These are phyloP conservation scores for Sturnus vulgaris DNA, from an alignment of 2,113 vertebrate genomes.

Conservation along the genomic window DNA sequence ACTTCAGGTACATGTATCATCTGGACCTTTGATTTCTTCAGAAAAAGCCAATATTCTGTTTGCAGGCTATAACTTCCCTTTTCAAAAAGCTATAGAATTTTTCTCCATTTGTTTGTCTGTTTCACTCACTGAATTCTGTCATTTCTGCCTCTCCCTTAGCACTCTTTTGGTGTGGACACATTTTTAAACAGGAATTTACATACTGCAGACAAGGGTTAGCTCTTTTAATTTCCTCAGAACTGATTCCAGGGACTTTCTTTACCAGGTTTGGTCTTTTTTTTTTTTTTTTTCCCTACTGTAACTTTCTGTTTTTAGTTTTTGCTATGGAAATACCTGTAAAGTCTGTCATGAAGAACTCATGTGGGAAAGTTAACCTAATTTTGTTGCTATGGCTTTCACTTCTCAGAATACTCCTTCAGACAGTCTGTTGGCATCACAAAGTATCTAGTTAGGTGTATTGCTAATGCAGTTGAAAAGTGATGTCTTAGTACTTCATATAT, in stretches of 20 bases:
- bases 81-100: not conserved
- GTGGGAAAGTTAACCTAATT: not conserved
- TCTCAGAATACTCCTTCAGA: not conserved
- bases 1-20: not conserved
- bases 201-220: not conserved
- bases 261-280: not conserved
- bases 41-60: not conserved
- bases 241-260: not conserved
- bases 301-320: not conserved
- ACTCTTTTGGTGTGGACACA: not conserved
- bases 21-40: not conserved
- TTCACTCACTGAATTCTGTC: not conserved
- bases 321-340: not conserved
- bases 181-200: not conserved
- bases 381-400: not conserved
- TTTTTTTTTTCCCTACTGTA: not conserved
- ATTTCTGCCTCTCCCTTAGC: not conserved
- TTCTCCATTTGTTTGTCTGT: not conserved
- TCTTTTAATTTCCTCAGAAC: not conserved
- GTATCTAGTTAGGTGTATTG: not conserved
- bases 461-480: not conserved
- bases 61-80: not conserved
- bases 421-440: not conserved
- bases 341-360: not conserved
- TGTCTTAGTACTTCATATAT: not conserved